Conservation (phyloP, 2,797 vertebrate genomes). For the Podarcis lilfordi region DNA sequence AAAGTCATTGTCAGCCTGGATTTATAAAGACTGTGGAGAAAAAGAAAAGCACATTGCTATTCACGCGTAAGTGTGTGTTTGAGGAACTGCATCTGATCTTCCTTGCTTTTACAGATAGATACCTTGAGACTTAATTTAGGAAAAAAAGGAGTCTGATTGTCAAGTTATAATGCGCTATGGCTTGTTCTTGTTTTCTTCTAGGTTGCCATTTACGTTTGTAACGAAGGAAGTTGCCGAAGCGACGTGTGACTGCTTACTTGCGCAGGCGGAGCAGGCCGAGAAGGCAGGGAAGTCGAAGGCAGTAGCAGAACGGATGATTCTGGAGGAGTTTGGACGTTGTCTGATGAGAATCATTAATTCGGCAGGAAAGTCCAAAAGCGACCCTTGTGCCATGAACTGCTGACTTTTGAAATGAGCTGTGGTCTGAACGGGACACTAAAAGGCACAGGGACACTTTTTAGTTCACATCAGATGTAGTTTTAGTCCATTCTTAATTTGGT, state of each 20-base stretch:
- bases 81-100: not conserved
- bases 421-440: conserved; percentile 62
- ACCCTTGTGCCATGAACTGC: conserved; percentile 93
- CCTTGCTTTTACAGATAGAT: not conserved
- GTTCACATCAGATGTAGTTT: conserved; percentile 61
- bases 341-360: conserved; percentile 97
- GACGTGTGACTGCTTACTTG: conserved; percentile 94
- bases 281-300: conserved; percentile 87
- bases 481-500: conserved; percentile 74
- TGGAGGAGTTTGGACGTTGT: conserved; percentile 98
- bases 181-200: conserved; percentile 65
- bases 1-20: not conserved
- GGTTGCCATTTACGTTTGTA: conserved; percentile 94
- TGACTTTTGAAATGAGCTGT: conserved; percentile 74
- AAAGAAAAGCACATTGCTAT: not conserved
- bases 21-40: not conserved
- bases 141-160: not conserved
- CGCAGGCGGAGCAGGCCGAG: conserved; percentile 92
- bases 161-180: no score
- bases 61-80: not conserved
- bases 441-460: conserved; percentile 74
- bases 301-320: conserved; percentile 90
- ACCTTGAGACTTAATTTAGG: not conserved
- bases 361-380: conserved; percentile 94
- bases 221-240: conserved; percentile 97